These are phyloP conservation scores for Monodelphis domestica DNA, from an alignment of 2,797 vertebrate species.

Conservation along the genomic window DNA sequence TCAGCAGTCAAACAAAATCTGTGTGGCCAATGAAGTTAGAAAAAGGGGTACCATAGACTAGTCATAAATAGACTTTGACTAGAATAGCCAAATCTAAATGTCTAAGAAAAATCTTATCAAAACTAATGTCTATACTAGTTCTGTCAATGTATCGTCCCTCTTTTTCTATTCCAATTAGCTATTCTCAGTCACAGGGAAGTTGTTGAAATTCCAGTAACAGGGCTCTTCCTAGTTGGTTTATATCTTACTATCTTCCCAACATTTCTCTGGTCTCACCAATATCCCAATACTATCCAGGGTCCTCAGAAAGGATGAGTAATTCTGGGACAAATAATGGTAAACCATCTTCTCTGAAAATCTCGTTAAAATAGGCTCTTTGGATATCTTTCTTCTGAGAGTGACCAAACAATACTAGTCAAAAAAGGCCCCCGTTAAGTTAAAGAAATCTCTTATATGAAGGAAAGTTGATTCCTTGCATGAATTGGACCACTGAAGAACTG, in stretches of 20 bases:
- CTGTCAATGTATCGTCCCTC: neutral
- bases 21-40: neutral
- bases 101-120: neutral
- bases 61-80: neutral
- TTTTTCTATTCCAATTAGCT: neutral
- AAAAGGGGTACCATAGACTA: neutral
- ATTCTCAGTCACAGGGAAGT: neutral
- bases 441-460: neutral
- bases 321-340: neutral
- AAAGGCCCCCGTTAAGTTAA: neutral
- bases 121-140: neutral
- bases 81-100: neutral
- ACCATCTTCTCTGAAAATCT: neutral
- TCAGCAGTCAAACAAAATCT: neutral
- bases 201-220: accelerated
- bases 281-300: neutral
- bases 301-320: neutral
- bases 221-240: neutral
- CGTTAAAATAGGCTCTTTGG: neutral
- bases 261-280: neutral
- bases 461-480: neutral
- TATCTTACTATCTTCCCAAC: neutral
- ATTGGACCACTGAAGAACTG: neutral
- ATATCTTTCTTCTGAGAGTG: neutral
- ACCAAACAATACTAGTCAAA: neutral